Evolutionary conservation across 2,888 invertebrate genomes (phyloP), one percentile per base, ranked within the genome.

Genomic region (Halictus ligatus): DNA sequence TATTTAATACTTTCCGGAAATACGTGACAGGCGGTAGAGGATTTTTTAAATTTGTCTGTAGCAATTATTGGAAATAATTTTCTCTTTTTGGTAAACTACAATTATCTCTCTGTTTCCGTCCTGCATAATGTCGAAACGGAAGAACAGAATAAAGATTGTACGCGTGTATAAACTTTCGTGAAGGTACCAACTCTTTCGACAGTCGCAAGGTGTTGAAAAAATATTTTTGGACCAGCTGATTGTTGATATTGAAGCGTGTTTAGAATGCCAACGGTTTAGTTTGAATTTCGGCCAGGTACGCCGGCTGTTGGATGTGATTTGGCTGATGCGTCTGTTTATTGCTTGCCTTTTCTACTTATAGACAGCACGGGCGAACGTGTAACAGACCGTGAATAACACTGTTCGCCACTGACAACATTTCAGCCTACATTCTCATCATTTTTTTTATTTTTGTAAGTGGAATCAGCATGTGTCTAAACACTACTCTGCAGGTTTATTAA

Each of bases 271-370:
- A 64, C 64, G 29, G 18, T 64, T 29, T 64, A 29, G 8, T 15
- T 64, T 64, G 64, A 64, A 6, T 18, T 18, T 29, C 29, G 64
- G 64, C 64, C 29, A 64, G 64, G 29, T 64, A 64, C 29, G 64
- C 7, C 29, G 64, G 64, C 29, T 64, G 64, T 29, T 29, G 18
- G 18, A 64, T 64, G 64, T 1, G 64, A 64, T 64, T 64, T 64
- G 64, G 64, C 64, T 64, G 64, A 64, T 64, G 64, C 21, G 12
- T 54, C 43, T 54, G 29, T 74, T 35, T 54, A 21, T 54, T 35
- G 29, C 29, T 64, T 64, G 29, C 64, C 64, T 29, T 64, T 29
- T 64, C 64, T 64, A 64, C 64, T 64, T 64, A 64, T 64, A 64
- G 64, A 64, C 29, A 18, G 29, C 64, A 29, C 64, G 29, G 35